Evolutionary conservation across 2,888 invertebrate species (phyloP).

Genomic region (Pemphredon lugubris): DNA sequence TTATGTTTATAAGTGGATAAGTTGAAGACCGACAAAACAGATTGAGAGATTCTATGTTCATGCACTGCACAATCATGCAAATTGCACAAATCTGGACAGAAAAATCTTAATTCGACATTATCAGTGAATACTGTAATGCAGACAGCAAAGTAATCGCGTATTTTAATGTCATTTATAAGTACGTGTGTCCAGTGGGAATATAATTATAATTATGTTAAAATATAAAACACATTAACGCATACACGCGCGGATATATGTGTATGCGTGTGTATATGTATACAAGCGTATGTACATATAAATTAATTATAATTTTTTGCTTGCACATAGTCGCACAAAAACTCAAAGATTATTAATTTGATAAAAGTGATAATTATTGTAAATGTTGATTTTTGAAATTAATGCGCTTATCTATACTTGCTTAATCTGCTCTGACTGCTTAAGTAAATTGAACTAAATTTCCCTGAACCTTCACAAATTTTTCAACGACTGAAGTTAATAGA

Average conservation of each 20-base stretch:
- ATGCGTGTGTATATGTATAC: conserved; percentile 8
- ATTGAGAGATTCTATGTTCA: conserved; percentile 40
- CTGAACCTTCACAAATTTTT: conserved; percentile 61
- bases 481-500: conserved; percentile 31
- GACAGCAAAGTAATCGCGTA: not conserved
- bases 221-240: no score
- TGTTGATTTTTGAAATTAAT: conserved; percentile 27
- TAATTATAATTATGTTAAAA: conserved; percentile 21
- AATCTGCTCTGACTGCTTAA: conserved; percentile 46
- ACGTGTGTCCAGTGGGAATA: conserved; percentile 33
- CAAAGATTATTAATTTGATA: conserved; percentile 26
- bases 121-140: conserved; percentile 22
- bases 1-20: conserved; percentile 45
- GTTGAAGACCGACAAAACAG: conserved; percentile 41
- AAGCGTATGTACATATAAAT: conserved; percentile 25
- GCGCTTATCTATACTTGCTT: conserved; percentile 33
- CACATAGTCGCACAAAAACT: conserved; percentile 41
- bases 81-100: conserved; percentile 35
- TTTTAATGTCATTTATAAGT: conserved; percentile 23
- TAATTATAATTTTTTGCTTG: conserved; percentile 37
- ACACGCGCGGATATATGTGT: no score
- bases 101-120: conserved; percentile 28
- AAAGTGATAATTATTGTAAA: conserved; percentile 31
- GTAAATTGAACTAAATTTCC: conserved; percentile 51
- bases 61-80: conserved; percentile 56